Percentiles rank a stretch among this genome's conserved stretches.
These are phyloP conservation scores for Oreamnos americanus DNA, from an alignment of 2,113 vertebrate species.

Conservation along the genomic window DNA sequence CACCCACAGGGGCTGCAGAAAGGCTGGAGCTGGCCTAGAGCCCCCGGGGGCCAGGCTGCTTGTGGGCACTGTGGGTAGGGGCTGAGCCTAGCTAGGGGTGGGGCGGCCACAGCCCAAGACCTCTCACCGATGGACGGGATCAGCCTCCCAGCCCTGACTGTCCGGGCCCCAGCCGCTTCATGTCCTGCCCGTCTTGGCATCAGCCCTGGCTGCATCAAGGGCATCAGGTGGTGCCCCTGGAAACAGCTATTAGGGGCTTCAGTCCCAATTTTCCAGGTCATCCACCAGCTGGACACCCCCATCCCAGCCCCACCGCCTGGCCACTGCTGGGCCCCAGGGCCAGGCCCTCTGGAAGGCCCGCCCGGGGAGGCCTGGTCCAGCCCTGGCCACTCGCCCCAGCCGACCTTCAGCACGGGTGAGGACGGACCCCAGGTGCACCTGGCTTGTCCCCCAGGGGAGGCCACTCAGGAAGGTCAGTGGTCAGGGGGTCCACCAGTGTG, in stretches of 20 bases:
- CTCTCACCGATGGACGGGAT: accelerated
- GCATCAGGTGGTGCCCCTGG: neutral
- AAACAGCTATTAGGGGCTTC: neutral
- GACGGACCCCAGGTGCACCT: no score
- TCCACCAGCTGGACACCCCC: neutral
- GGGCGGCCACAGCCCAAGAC: neutral
- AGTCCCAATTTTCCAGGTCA: neutral
- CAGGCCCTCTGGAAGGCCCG: neutral
- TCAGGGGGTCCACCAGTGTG: neutral
- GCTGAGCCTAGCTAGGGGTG: neutral
- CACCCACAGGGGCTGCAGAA: neutral
- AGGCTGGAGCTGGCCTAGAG: neutral
- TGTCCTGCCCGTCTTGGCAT: neutral
- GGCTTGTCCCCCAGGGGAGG: neutral
- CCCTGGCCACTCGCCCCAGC: accelerated
- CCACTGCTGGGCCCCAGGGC: accelerated
- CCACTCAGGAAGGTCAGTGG: neutral
- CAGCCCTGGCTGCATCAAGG: neutral
- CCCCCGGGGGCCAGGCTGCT: neutral
- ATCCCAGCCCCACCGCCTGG: accelerated
- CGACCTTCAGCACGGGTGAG: accelerated
- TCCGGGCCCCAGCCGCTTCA: accelerated
- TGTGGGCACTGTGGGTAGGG: neutral
- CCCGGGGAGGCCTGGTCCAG: neutral
- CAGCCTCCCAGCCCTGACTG: neutral